Conservation (phyloP, 2,888 invertebrate species). For the Dendrolimus houi region DNA sequence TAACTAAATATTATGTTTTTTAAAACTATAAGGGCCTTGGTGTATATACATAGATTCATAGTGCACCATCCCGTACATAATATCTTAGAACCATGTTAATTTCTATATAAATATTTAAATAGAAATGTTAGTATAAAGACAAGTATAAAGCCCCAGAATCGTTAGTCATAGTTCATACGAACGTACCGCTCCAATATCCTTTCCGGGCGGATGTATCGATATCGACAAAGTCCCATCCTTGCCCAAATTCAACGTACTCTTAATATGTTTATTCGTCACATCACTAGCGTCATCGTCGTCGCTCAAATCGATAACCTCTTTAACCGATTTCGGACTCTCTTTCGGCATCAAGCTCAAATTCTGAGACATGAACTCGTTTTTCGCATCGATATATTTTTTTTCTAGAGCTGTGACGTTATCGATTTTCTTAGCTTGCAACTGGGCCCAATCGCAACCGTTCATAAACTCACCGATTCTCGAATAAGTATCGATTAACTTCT, state of each 20-base stretch:
- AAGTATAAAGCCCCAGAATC: constrained; percentile 19
- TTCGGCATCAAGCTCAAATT: constrained; percentile 65
- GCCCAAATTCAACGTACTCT: constrained; percentile 55
- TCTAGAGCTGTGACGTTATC: constrained; percentile 56
- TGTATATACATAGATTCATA: background rate
- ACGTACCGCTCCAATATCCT: constrained; percentile 53
- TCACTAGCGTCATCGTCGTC: constrained; percentile 57
- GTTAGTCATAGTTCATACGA: constrained; percentile 22
- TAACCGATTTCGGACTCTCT: constrained; percentile 44
- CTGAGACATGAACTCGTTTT: constrained; percentile 68
- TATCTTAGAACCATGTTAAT: background rate
- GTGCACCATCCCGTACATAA: background rate
- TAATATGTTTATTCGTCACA: constrained; percentile 47
- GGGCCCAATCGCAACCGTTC: constrained; percentile 69
- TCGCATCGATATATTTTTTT: constrained; percentile 63
- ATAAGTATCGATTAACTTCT: constrained; percentile 61
- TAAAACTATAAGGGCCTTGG: no score
- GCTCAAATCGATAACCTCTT: constrained; percentile 60
- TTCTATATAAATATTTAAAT: background rate
- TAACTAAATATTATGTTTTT: no score
- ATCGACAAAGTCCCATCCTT: constrained; percentile 66
- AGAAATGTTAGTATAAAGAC: constrained; percentile 18
- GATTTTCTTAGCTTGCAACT: constrained; percentile 37
- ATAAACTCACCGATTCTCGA: constrained; percentile 68
- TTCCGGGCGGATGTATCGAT: constrained; percentile 50